Evolutionary conservation across 2,797 vertebrate species (phyloP).

Genomic region (Ispidina lecontei): DNA sequence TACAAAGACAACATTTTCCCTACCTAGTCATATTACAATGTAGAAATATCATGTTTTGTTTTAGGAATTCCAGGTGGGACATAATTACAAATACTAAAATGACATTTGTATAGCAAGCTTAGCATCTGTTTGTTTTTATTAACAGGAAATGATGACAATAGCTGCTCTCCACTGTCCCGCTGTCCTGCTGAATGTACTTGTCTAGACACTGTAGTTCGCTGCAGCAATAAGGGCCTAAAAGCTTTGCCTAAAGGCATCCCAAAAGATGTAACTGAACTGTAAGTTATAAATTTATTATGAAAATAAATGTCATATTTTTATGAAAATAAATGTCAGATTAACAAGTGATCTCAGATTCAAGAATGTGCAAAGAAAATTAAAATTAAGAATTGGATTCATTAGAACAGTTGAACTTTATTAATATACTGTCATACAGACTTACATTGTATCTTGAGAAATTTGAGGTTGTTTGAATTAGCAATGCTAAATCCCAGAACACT

Average conservation of each 20-base stretch:
- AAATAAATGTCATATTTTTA: neutral
- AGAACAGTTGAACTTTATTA: neutral
- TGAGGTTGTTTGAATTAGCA: neutral
- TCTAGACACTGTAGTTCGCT: conserved; percentile 96
- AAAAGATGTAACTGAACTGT: conserved; percentile 96
- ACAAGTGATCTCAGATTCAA: neutral
- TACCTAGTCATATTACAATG: neutral
- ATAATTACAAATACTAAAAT: neutral
- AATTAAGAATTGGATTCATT: neutral
- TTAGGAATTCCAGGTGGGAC: neutral
- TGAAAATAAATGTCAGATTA: neutral
- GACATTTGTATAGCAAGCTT: neutral
- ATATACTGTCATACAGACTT: neutral
- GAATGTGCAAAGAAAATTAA: neutral
- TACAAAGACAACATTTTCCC: neutral
- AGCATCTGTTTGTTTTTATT: conserved; percentile 21
- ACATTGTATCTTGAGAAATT: neutral
- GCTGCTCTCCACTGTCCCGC: conserved; percentile 91
- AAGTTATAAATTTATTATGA: conserved; percentile 73
- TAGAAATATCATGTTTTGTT: neutral
- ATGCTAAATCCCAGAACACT: neutral
- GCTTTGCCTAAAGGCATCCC: conserved; percentile 92
- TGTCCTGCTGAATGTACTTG: conserved; percentile 95
- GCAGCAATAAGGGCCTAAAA: conserved; percentile 95
- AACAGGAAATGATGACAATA: conserved; percentile 94